Evolutionary conservation across 2,113 vertebrate species (phyloP).

Genomic region (Pseudorhombus dupliciocellatus): DNA sequence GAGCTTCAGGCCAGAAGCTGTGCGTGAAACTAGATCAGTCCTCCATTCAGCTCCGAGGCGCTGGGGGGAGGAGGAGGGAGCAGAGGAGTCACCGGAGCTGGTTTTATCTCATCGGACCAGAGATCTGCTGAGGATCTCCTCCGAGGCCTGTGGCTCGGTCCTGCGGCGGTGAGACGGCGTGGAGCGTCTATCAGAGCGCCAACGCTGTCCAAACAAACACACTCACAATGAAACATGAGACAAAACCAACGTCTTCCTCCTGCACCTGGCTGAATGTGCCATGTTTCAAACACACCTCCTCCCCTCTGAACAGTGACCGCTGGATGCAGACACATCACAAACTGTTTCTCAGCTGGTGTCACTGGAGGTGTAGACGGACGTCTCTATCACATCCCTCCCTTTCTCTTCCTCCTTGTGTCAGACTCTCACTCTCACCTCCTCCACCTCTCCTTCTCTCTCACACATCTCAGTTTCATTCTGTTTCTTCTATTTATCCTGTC

Average conservation of each 20-base stretch:
- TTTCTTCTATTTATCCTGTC: slow-evolving; percentile 60
- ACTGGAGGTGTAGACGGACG: slow-evolving; percentile 27
- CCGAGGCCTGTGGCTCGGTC: slow-evolving; percentile 43
- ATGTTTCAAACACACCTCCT: slow-evolving; percentile 65
- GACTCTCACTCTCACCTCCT: slow-evolving; percentile 46
- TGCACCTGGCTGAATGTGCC: slow-evolving; percentile 56
- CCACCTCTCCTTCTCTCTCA: slow-evolving; percentile 42
- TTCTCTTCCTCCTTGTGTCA: slow-evolving; percentile 5
- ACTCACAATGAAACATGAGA: slow-evolving; percentile 46
- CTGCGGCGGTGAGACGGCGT: slow-evolving; percentile 29
- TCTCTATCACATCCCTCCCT: slow-evolving; percentile 9
- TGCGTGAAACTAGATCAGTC: slow-evolving; percentile 25
- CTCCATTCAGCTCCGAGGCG: slow-evolving; percentile 9
- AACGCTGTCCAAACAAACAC: slow-evolving; percentile 57
- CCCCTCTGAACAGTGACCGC: slow-evolving; percentile 24
- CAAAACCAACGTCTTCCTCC: slow-evolving; percentile 2
- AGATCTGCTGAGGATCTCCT: slow-evolving; percentile 25
- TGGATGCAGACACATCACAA: slow-evolving; percentile 27
- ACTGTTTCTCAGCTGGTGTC: slow-evolving; percentile 66
- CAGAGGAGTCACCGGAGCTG: slow-evolving; percentile 11
- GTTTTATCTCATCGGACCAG: slow-evolving; percentile 38
- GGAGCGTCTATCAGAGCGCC: slow-evolving; percentile 13
- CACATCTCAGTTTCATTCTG: slow-evolving; percentile 69
- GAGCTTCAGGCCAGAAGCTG: slow-evolving; percentile 17
- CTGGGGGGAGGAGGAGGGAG: background rate